Evolutionary conservation across 2,797 vertebrate species (phyloP).

Genomic region (Syngnathus acus): DNA sequence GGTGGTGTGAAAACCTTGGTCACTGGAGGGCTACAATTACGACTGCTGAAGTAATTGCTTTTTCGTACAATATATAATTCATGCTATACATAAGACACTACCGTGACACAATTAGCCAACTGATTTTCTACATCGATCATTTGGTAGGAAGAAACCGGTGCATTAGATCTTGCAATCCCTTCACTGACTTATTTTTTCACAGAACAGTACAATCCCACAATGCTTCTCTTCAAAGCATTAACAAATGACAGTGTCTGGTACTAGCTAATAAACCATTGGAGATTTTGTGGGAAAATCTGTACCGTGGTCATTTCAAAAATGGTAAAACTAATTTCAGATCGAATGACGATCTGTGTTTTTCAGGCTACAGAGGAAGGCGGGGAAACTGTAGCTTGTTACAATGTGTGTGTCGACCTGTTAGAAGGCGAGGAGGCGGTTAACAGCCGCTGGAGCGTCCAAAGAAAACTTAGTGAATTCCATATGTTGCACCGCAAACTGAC

Average conservation of each 20-base stretch:
- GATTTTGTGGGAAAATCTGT: neutral
- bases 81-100: neutral
- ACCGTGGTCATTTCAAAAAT: neutral
- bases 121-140: neutral
- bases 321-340: neutral
- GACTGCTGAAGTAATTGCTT: slow-evolving; percentile 76
- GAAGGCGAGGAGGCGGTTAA: slow-evolving; percentile 77
- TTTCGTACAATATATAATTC: neutral
- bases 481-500: slow-evolving; percentile 90
- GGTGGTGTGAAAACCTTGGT: slow-evolving; percentile 97
- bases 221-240: neutral
- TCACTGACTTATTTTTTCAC: neutral
- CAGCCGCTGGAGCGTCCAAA: slow-evolving; percentile 85
- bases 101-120: neutral
- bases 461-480: slow-evolving; percentile 94
- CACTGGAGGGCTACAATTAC: slow-evolving; percentile 86
- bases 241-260: neutral
- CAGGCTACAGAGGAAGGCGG: slow-evolving; percentile 90
- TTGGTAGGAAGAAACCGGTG: neutral
- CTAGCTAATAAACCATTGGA: neutral
- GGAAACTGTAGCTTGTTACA: slow-evolving; percentile 88
- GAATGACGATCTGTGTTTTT: neutral
- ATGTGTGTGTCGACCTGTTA: slow-evolving; percentile 80
- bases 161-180: neutral
- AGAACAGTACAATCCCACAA: neutral